Evolutionary conservation across 2,797 vertebrate species (phyloP).

Genomic region (Tiaroga cobitis): DNA sequence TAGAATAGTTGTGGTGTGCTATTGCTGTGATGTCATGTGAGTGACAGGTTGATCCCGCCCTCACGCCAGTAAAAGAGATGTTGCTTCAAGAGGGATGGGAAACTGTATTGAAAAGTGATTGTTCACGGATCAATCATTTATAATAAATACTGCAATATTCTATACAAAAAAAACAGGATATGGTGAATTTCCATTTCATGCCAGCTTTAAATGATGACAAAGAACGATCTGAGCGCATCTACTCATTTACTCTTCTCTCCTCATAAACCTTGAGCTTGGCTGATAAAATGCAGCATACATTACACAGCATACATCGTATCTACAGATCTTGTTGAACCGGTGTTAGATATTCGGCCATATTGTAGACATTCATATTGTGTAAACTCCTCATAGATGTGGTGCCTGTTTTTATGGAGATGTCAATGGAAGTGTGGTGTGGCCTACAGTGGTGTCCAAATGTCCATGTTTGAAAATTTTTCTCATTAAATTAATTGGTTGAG

Average conservation of each 20-base stretch:
- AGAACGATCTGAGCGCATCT: not conserved
- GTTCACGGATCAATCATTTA: not conserved
- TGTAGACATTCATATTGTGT: not conserved
- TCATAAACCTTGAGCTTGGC: not conserved
- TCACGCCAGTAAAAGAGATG: not conserved
- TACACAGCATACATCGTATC: not conserved
- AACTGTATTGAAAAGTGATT: not conserved
- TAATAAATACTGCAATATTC: not conserved
- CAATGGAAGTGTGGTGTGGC: not conserved
- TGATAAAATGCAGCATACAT: conserved; percentile 7
- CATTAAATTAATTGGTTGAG: too few relatives aligned
- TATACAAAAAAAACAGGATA: not conserved
- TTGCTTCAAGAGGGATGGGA: not conserved
- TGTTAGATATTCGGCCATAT: not conserved
- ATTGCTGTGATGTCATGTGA: not conserved
- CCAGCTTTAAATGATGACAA: too few relatives aligned
- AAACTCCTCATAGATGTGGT: not conserved
- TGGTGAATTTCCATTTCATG: too few relatives aligned
- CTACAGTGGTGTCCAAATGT: not conserved
- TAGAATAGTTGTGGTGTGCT: not conserved
- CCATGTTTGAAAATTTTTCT: not conserved
- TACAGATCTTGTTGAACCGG: not conserved
- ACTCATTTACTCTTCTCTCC: not conserved
- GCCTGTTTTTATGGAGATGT: conserved; percentile 23
- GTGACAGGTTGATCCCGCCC: not conserved